Evolutionary conservation across 2,113 vertebrate species (phyloP).

Genomic region (Lampris incognitus): DNA sequence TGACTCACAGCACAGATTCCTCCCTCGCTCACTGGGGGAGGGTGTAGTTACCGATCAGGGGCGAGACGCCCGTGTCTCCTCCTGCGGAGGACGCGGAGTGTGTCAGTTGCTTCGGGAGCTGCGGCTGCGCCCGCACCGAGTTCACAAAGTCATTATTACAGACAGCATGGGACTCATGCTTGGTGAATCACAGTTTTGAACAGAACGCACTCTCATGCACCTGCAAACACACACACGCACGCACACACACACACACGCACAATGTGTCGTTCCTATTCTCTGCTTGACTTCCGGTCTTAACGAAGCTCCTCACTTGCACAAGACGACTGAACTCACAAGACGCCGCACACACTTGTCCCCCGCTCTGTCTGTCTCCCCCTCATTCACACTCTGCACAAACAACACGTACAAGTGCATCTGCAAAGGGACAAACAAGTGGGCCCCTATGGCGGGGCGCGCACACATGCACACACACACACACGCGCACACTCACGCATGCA

Average conservation of each 20-base stretch:
- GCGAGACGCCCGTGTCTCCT: slow-evolving; percentile 57
- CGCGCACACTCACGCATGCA: too few relatives aligned
- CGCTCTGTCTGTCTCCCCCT: slow-evolving; percentile 39
- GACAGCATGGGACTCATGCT: slow-evolving; percentile 74
- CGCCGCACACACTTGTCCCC: slow-evolving; percentile 32
- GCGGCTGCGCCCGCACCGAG: slow-evolving; percentile 56
- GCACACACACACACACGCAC: slow-evolving; percentile 17
- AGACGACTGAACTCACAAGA: slow-evolving; percentile 38
- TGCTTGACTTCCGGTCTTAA: not conserved
- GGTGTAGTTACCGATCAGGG: slow-evolving; percentile 60
- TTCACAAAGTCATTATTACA: slow-evolving; percentile 74
- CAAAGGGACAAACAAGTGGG: too few relatives aligned
- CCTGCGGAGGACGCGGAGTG: slow-evolving; percentile 59
- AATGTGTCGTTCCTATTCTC: not conserved
- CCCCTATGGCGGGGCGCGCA: too few relatives aligned
- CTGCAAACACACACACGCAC: slow-evolving; percentile 26
- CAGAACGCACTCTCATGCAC: slow-evolving; percentile 31
- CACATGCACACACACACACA: too few relatives aligned
- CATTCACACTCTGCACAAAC: not conserved
- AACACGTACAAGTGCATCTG: too few relatives aligned
- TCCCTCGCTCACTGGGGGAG: too few relatives aligned
- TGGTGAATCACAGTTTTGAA: slow-evolving; percentile 70
- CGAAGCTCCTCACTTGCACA: not conserved
- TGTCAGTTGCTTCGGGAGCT: slow-evolving; percentile 65
- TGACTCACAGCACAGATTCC: not conserved